Evolutionary conservation across 2,888 invertebrate genomes (phyloP).

Genomic region (Phortica magna): DNA sequence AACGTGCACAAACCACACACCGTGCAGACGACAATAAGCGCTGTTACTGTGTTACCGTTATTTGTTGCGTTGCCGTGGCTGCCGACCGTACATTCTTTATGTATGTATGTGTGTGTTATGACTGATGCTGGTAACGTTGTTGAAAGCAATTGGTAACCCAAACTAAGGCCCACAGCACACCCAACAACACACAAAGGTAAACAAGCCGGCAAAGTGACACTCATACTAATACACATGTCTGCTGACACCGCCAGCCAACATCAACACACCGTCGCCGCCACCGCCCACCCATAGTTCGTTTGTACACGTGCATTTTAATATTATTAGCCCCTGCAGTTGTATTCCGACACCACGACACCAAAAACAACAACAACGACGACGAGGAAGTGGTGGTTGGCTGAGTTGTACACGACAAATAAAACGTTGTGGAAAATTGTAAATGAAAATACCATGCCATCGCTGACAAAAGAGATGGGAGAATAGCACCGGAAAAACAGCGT

Average conservation of each 20-base stretch:
- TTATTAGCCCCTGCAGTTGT: conserved; percentile 44
- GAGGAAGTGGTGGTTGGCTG: not conserved
- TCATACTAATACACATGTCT: not conserved
- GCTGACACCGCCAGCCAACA: conserved; percentile 5
- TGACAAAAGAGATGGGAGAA: too few species aligned
- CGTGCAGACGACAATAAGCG: not conserved
- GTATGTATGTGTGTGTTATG: too few species aligned
- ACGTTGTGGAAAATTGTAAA: not conserved
- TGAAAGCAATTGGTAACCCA: not conserved
- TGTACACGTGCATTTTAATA: conserved; percentile 41
- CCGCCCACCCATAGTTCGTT: not conserved
- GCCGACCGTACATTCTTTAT: too few species aligned
- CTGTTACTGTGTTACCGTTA: not conserved
- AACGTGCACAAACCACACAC: not conserved
- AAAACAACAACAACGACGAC: not conserved
- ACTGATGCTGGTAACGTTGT: not conserved
- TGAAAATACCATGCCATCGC: not conserved
- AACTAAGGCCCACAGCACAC: not conserved
- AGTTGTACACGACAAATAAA: not conserved
- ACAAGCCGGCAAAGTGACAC: not conserved
- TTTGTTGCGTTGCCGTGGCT: not conserved
- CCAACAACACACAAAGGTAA: not conserved
- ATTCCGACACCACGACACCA: conserved; percentile 39
- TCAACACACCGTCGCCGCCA: not conserved
- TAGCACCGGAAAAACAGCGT: not conserved